phyloP scores from a whole-genome alignment of 2,888 invertebrate genomes.

The Lasioglossum lativentre region DNA sequence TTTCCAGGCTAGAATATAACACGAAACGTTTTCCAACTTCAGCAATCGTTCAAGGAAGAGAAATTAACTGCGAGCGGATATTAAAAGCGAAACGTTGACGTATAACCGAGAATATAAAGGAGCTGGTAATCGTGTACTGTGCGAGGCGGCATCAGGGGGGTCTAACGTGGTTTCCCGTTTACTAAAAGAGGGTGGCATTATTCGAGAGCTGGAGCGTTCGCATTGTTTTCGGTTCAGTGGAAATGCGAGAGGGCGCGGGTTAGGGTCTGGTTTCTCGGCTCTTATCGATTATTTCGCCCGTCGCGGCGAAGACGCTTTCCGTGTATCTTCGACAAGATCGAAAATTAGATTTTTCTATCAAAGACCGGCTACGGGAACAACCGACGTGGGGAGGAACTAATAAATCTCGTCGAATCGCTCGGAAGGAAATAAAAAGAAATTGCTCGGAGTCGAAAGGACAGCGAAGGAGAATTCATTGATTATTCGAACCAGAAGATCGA shows the following conservation, averaged over 20 bases:
- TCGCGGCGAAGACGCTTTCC: slow-evolving; percentile 61
- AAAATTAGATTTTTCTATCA: slow-evolving; percentile 58
- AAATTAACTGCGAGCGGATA: not conserved
- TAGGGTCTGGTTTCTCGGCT: slow-evolving; percentile 52
- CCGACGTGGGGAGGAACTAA: not conserved
- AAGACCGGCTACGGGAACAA: slow-evolving; percentile 12
- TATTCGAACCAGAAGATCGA: not conserved
- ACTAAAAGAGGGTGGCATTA: slow-evolving; percentile 52
- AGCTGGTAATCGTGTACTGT: not conserved
- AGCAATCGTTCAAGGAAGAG: not conserved
- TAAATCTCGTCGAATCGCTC: slow-evolving; percentile 8
- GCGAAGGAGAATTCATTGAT: not conserved
- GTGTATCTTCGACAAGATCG: slow-evolving; percentile 61
- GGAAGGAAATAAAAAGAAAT: not conserved
- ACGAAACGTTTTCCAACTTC: too few species aligned
- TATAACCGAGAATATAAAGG: not conserved
- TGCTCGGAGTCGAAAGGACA: not conserved
- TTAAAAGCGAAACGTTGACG: not conserved
- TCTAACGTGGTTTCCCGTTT: slow-evolving; percentile 49
- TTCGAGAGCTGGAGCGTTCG: slow-evolving; percentile 48
- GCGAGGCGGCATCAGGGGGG: slow-evolving; percentile 6
- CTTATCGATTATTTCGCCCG: slow-evolving; percentile 69
- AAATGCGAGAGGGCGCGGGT: slow-evolving; percentile 59
- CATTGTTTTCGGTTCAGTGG: slow-evolving; percentile 71
- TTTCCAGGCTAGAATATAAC: too few species aligned